Evolutionary conservation across 2,113 vertebrate genomes (phyloP).

Genomic region (Salvelinus alpinus): DNA sequence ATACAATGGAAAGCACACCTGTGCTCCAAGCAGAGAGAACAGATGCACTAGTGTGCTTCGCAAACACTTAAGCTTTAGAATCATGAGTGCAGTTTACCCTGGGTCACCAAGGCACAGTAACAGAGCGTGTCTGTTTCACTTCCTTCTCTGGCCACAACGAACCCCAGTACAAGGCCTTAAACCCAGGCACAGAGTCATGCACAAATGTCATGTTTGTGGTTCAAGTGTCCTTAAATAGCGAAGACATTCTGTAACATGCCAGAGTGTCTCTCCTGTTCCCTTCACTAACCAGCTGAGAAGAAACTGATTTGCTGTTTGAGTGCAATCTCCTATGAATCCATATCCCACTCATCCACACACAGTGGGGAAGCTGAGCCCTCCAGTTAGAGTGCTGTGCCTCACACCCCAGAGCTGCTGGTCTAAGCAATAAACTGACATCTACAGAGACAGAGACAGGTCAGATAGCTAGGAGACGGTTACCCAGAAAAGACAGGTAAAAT

Average conservation of each 20-base stretch:
- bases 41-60: too few relatives aligned
- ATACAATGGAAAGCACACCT: too few relatives aligned
- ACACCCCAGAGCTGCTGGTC: too few relatives aligned
- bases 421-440: too few relatives aligned
- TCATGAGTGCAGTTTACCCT: slow-evolving; percentile 7
- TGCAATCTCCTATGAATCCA: neutral
- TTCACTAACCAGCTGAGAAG: neutral
- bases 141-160: slow-evolving; percentile 15
- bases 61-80: too few relatives aligned
- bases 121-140: slow-evolving; percentile 13
- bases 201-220: slow-evolving; percentile 33
- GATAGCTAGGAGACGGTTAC: too few relatives aligned
- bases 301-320: too few relatives aligned
- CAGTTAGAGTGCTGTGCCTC: too few relatives aligned
- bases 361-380: too few relatives aligned
- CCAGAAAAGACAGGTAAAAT: neutral
- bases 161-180: slow-evolving; percentile 24
- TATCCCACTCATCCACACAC: neutral
- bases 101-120: slow-evolving; percentile 21
- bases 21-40: too few relatives aligned
- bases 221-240: slow-evolving; percentile 36
- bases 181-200: slow-evolving; percentile 23
- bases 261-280: neutral
- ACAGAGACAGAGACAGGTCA: too few relatives aligned
- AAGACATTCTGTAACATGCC: slow-evolving; percentile 29